Percentiles rank a stretch among this genome's conserved stretches.
These are phyloP conservation scores for Octodonta nipae DNA, from an alignment of 2,888 invertebrate genomes.

Conservation along the genomic window DNA sequence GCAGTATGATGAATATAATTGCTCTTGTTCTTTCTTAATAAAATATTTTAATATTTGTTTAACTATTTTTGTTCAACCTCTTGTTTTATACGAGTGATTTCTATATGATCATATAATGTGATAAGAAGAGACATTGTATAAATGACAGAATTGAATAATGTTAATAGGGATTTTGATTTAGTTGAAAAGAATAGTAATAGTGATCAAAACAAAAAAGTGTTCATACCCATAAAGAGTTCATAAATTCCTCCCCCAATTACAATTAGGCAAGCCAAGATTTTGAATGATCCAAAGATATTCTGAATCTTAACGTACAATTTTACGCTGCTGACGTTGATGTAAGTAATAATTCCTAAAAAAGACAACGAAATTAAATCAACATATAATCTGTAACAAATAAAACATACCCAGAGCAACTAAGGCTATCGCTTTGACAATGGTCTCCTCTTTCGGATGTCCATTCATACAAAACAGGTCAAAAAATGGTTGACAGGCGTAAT, in stretches of 20 bases:
- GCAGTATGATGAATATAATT: no score
- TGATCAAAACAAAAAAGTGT: background rate
- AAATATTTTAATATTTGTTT: no score
- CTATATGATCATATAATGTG: no score
- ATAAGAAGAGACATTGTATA: no score
- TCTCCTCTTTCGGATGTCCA: conserved; percentile 30
- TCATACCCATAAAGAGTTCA: conserved; percentile 45
- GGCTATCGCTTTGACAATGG: conserved; percentile 46
- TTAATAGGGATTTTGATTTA: no score
- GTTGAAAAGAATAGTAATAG: no score
- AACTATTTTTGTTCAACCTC: no score
- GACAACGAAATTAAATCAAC: conserved; percentile 7
- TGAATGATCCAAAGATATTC: conserved; percentile 66
- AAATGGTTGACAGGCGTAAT: conserved; percentile 59
- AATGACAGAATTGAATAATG: no score
- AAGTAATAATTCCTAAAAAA: conserved; percentile 56
- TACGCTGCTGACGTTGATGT: conserved; percentile 64
- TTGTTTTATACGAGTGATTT: no score
- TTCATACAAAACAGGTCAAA: conserved; percentile 33
- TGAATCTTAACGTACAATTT: conserved; percentile 68
- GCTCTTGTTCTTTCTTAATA: no score
- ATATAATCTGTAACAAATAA: background rate
- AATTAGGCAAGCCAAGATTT: conserved; percentile 61
- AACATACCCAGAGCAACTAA: conserved; percentile 50
- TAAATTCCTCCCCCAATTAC: conserved; percentile 65